Conservation (phyloP, 2,797 vertebrate genomes). For the Syngnathus rostellatus region DNA sequence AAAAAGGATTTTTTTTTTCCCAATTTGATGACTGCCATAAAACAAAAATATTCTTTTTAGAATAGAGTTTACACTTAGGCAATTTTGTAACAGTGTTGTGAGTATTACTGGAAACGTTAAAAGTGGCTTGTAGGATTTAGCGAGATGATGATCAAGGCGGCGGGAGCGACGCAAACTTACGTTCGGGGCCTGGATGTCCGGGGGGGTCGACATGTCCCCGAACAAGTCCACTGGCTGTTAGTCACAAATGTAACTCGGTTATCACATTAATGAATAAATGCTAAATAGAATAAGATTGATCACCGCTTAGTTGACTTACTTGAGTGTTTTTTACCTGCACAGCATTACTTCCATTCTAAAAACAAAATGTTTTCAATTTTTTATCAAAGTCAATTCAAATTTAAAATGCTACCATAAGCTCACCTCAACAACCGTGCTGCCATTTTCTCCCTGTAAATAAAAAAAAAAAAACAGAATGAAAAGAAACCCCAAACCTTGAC, state of each 20-base stretch:
- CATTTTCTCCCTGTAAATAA: conserved; percentile 72
- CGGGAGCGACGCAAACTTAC: conserved; percentile 70
- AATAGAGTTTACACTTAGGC: conserved; percentile 31
- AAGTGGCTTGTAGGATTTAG: background rate
- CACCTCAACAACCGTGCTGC: conserved; percentile 72
- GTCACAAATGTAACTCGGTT: conserved; percentile 3
- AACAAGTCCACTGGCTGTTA: conserved; percentile 85
- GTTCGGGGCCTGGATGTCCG: conserved; percentile 80
- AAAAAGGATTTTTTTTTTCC: conserved; percentile 13
- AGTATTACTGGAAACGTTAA: background rate
- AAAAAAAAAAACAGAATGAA: conserved; percentile 6
- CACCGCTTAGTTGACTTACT: conserved; percentile 43
- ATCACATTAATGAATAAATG: background rate
- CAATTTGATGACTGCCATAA: background rate
- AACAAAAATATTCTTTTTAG: conserved; percentile 13
- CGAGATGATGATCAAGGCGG: background rate
- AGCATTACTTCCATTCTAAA: conserved; percentile 74
- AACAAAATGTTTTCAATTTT: conserved; percentile 9
- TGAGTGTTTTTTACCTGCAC: conserved; percentile 64
- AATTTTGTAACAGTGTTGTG: background rate
- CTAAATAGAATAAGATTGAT: no score
- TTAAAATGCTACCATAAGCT: conserved; percentile 23
- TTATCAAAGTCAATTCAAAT: background rate
- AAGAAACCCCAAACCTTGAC: conserved; percentile 12
- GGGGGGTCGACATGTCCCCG: conserved; percentile 95